These are phyloP conservation scores for Cygnus olor DNA, from an alignment of 2,797 vertebrate genomes.

Conservation along the genomic window DNA sequence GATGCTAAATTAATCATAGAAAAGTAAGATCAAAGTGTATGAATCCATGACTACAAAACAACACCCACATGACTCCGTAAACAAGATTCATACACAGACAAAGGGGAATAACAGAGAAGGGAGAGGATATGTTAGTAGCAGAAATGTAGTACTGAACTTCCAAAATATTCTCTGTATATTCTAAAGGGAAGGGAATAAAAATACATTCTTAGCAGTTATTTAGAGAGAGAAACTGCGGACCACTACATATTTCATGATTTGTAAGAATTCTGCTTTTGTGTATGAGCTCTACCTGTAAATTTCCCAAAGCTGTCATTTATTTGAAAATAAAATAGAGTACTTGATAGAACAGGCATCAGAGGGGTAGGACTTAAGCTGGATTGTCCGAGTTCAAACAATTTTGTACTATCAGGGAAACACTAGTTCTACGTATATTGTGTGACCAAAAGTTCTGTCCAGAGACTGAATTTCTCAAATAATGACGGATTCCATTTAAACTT, in stretches of 20 bases:
- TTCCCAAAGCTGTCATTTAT: neutral
- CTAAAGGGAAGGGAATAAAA: neutral
- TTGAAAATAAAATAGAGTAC: neutral
- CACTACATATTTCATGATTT: neutral
- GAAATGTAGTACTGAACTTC: neutral
- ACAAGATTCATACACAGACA: neutral
- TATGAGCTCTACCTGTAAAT: neutral
- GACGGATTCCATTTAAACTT: neutral
- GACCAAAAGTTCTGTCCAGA: neutral
- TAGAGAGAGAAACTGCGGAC: neutral
- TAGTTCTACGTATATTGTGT: neutral
- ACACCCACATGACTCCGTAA: neutral
- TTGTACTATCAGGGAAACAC: neutral
- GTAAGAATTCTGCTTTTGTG: neutral
- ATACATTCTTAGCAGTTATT: neutral
- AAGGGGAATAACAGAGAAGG: neutral
- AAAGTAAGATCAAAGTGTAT: neutral
- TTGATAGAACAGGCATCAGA: neutral
- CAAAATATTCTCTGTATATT: too few relatives aligned
- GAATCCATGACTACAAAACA: neutral
- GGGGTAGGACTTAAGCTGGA: neutral
- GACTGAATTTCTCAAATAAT: neutral
- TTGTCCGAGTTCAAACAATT: neutral
- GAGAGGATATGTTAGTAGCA: neutral
- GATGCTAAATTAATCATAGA: neutral